Evolutionary conservation across 2,113 vertebrate genomes (phyloP).

Genomic region (Apteryx owenii): DNA sequence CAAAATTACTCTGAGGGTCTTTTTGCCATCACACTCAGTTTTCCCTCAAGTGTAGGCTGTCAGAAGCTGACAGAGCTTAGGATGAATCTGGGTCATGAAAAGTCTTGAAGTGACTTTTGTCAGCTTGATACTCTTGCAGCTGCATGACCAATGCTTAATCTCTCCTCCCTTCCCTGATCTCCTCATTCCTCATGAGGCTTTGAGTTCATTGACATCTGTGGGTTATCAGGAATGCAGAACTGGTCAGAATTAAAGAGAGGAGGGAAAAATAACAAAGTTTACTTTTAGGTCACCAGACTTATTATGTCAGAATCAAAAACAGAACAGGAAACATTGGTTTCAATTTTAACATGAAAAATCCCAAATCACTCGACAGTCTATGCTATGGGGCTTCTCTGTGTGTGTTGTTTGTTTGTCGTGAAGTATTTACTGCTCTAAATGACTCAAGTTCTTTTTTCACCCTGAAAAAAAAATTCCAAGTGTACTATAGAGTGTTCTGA

Average conservation of each 20-base stretch:
- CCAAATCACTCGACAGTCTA: not conserved
- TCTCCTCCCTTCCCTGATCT: not conserved
- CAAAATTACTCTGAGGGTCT: not conserved
- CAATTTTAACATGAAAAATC: slow-evolving; percentile 15
- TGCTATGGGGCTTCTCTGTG: not conserved
- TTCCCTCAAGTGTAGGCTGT: not conserved
- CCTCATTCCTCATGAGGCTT: not conserved
- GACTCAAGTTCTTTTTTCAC: not conserved
- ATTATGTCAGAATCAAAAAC: not conserved
- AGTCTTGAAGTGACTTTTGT: not conserved
- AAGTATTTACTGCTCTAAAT: slow-evolving; percentile 15
- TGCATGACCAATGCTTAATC: not conserved
- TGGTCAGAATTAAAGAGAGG: not conserved
- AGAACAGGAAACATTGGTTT: slow-evolving; percentile 13
- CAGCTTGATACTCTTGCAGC: not conserved
- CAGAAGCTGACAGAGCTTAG: not conserved
- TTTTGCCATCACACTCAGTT: not conserved
- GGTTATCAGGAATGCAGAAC: not conserved
- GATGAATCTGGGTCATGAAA: not conserved
- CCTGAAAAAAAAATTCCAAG: not conserved
- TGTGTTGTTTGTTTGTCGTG: not conserved
- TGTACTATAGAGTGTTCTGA: not conserved
- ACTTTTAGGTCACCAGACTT: slow-evolving; percentile 22
- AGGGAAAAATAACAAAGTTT: not conserved
- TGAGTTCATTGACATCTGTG: not conserved